Percentiles rank a stretch among this genome's conserved stretches.
phyloP scores from a whole-genome alignment of 1,140 invertebrate species.

The Zaprionus ornatus region DNA sequence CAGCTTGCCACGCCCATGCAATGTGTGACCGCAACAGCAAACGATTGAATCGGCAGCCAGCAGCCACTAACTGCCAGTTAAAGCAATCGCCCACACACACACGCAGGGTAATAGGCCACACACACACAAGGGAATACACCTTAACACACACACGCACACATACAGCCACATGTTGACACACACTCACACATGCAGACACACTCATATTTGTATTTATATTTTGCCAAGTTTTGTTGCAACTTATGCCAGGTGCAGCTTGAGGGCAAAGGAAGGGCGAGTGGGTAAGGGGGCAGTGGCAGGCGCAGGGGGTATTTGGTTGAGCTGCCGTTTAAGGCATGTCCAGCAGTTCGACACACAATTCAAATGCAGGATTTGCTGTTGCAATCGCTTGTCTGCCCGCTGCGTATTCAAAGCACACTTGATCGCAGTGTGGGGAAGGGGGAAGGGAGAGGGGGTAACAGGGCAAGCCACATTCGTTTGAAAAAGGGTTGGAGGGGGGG shows the following conservation, averaged over 20 bases:
- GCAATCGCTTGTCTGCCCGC: background rate
- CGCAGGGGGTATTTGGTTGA: no score
- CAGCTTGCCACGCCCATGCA: background rate
- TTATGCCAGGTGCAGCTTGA: background rate
- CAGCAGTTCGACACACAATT: conserved; percentile 2
- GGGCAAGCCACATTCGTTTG: no score
- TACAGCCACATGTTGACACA: conserved; percentile 3
- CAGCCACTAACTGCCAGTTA: conserved; percentile 41
- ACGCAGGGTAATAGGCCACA: conserved; percentile 21
- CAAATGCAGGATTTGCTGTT: conserved; percentile 1
- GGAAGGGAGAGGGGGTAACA: background rate
- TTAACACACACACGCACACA: conserved; percentile 12
- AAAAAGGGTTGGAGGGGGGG: no score
- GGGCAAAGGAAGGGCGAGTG: background rate
- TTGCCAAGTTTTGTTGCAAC: conserved; percentile 9
- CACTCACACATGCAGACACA: conserved; percentile 9
- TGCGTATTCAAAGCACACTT: conserved; percentile 26
- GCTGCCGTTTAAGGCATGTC: background rate
- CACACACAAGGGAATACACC: conserved; percentile 13
- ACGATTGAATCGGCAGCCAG: conserved; percentile 44
- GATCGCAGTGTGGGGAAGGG: background rate
- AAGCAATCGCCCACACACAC: conserved; percentile 24
- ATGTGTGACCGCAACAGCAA: conserved; percentile 5
- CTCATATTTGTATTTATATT: conserved; percentile 13
- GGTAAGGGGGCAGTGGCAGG: background rate